Percentiles rank a stretch among this genome's conserved stretches.
phyloP scores from a whole-genome alignment of 2,797 vertebrate genomes.

The Novumbra hubbsi region DNA sequence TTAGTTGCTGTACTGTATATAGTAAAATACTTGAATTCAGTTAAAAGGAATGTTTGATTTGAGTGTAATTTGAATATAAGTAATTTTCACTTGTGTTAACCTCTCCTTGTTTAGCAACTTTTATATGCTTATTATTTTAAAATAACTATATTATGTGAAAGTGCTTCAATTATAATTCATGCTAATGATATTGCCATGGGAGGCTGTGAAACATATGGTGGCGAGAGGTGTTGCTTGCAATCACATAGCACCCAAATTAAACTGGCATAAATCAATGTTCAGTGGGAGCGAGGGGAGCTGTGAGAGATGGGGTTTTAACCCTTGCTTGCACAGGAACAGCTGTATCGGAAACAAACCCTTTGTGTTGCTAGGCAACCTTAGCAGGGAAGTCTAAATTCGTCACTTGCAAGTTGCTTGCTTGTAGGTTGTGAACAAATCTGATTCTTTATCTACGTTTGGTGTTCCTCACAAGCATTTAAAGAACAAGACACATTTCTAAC shows the following conservation, averaged over 20 bases:
- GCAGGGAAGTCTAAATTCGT: constrained; percentile 62
- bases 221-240: not conserved
- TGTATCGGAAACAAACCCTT: constrained; percentile 51
- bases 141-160: not conserved
- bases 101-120: too few relatives aligned
- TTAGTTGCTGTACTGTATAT: too few relatives aligned
- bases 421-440: constrained; percentile 53
- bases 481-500: constrained; percentile 5
- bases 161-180: not conserved
- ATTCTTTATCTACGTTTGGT: constrained; percentile 11
- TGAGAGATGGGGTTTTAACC: constrained; percentile 30
- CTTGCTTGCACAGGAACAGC: constrained; percentile 42
- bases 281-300: not conserved
- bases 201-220: not conserved
- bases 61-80: too few relatives aligned
- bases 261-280: constrained; percentile 12
- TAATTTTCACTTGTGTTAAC: too few relatives aligned
- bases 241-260: constrained; percentile 14
- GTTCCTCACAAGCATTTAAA: not conserved
- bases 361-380: constrained; percentile 63
- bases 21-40: too few relatives aligned
- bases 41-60: too few relatives aligned
- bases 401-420: constrained; percentile 49
- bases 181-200: not conserved
- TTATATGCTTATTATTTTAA: too few relatives aligned